Evolutionary conservation across 1,140 invertebrate genomes (phyloP), one percentile per base, ranked within the genome.

Genomic region (Nymphalis io): DNA sequence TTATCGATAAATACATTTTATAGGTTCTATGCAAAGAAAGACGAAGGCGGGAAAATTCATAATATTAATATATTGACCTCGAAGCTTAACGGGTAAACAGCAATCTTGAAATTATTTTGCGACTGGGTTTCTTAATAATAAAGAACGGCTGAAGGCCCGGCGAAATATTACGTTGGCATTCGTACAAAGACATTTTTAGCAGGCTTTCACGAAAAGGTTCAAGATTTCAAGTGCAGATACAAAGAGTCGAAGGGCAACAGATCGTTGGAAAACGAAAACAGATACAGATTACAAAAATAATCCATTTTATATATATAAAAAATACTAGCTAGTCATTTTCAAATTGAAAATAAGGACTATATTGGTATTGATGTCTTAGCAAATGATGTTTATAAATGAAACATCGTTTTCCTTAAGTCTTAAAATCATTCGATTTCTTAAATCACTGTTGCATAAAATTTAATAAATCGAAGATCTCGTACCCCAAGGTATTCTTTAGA

Each of bases 171-270:
- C 76, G 68, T 79, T 73, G 68, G 78, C 73, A 74, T 63, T 70
- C 72, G 70, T 72, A 83, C 80, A 83, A 85, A 80, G 76, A 77
- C 79, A 73, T 75, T 76, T 75, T 78, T 75, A 72, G 69, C 70
- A 61, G 68, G 60, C 27, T 76, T 76, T 66, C 72, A 75, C 62
- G 75, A 76, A 80, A 81, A 80, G 75, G 75, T 80, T 79, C 61
- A 79, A 79, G 68, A 78, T 75, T 80, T 74, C 58, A 72, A 74
- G 57, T 69, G 46, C 55, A 62, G 51, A 70, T 70, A 60, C 61
- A 63, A 69, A 64, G 61, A 65, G 33, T 64, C 44, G 61, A 65
- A 65, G 53, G 48, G 46, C 44, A 57, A 64, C 33, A 57, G 46
- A 67, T 39, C 57, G 33, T 39, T 21, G 42, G 44, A 23, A 40